Evolutionary conservation across 35 echinoderm and acorn worm species (phyloP).

Genomic region (Apostichopus japonicus): DNA sequence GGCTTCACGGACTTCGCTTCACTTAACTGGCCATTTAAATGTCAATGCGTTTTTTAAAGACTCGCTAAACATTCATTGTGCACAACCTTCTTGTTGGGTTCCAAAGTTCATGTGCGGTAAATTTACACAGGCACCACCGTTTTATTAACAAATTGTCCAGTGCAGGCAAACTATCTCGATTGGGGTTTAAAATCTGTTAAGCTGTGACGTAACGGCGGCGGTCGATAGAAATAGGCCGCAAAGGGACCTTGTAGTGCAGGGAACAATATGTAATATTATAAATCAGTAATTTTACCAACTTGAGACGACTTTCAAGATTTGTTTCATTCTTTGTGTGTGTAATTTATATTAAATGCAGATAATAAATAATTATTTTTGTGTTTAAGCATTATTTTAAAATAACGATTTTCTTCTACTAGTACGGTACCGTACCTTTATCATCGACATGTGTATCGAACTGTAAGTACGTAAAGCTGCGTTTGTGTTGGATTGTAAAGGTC

Average conservation of each 20-base stretch:
- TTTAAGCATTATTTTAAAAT: too few relatives aligned
- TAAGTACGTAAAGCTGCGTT: too few relatives aligned
- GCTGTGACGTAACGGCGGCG: neutral
- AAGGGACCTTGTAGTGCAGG: neutral
- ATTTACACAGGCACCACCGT: neutral
- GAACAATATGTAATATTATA: too few relatives aligned
- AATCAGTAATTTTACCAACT: too few relatives aligned
- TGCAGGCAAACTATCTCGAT: neutral
- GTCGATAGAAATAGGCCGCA: neutral
- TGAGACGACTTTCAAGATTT: too few relatives aligned
- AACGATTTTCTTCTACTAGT: too few relatives aligned
- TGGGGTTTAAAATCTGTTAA: neutral
- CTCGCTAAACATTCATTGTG: neutral
- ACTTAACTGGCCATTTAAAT: neutral
- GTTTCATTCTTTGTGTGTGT: too few relatives aligned
- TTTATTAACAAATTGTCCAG: neutral
- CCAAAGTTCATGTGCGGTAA: neutral
- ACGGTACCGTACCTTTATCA: too few relatives aligned
- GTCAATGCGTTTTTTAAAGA: neutral
- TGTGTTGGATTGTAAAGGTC: too few relatives aligned
- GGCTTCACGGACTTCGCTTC: neutral
- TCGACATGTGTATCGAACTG: too few relatives aligned
- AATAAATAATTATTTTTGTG: too few relatives aligned
- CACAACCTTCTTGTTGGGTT: neutral
- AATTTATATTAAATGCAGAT: too few relatives aligned